A percentile compares a stretch with the other conserved stretches of the same genome.
These are phyloP conservation scores for Diplosoma virens DNA, from an alignment of 23 tunicate genomes.

Conservation along the genomic window DNA sequence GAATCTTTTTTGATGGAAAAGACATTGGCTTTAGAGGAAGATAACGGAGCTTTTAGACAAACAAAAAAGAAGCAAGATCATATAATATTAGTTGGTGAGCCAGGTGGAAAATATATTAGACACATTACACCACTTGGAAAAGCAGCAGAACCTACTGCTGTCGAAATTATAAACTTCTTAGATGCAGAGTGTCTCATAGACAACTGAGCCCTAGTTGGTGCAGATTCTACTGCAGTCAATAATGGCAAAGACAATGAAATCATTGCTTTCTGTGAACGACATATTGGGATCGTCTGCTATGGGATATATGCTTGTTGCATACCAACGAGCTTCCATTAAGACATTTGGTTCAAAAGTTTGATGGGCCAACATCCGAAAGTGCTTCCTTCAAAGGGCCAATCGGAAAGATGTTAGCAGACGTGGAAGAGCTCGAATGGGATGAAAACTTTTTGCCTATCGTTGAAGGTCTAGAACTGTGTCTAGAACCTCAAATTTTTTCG, in stretches of 20 bases:
- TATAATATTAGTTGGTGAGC: slow-evolving; percentile 1
- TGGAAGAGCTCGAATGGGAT: neutral
- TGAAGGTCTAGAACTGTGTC: no score
- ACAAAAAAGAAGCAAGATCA: neutral
- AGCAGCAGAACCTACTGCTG: slow-evolving; percentile 17
- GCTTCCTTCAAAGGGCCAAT: slow-evolving; percentile 16
- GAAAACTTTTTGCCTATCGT: no score
- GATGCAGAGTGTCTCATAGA: neutral
- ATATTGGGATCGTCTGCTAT: slow-evolving; percentile 2
- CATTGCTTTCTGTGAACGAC: slow-evolving; percentile 16
- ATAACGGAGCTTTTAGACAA: neutral
- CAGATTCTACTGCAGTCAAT: slow-evolving; percentile 6
- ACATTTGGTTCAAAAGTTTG: slow-evolving; percentile 14
- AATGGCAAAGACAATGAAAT: neutral
- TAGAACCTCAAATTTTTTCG: no score
- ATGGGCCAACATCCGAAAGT: slow-evolving; percentile 3
- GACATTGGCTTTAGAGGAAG: neutral
- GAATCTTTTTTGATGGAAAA: no score
- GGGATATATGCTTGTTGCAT: slow-evolving; percentile 12
- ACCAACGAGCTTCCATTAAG: slow-evolving; percentile 5
- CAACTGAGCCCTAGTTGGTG: neutral
- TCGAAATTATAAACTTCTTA: neutral
- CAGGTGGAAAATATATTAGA: slow-evolving; percentile 10
- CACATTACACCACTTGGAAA: neutral
- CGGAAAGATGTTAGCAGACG: neutral